Percentiles rank a stretch among this genome's conserved stretches.
These are phyloP conservation scores for Cynoglossus semilaevis DNA, from an alignment of 2,113 vertebrate species.

Conservation along the genomic window DNA sequence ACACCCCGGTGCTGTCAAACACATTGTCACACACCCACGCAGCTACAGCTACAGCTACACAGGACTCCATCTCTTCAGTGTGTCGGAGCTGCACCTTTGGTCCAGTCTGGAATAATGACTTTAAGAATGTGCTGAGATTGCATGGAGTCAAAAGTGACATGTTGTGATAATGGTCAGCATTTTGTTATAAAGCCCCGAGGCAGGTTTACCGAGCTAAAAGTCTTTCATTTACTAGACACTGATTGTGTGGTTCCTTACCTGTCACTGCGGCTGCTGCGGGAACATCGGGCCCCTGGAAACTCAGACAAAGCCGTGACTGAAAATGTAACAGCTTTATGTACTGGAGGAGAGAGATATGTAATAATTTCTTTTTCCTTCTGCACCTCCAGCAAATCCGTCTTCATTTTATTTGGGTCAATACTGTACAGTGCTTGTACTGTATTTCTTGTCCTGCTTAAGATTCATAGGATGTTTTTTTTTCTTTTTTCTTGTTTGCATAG, in stretches of 20 bases:
- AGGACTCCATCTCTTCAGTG: neutral
- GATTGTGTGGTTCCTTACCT: neutral
- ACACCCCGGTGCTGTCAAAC: constrained; percentile 19
- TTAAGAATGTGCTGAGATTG: constrained; percentile 6
- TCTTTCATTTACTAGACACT: neutral
- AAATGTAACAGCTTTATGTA: neutral
- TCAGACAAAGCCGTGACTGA: neutral
- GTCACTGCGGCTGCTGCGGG: neutral
- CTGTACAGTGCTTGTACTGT: neutral
- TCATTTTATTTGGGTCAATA: constrained; percentile 5
- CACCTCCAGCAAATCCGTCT: neutral
- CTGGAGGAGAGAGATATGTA: neutral
- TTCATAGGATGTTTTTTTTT: neutral
- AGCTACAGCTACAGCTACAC: neutral
- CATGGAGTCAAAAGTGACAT: neutral
- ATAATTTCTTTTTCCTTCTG: neutral
- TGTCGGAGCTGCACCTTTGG: constrained; percentile 22
- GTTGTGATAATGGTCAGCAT: constrained; percentile 7
- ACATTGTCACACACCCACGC: constrained; percentile 5
- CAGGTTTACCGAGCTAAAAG: neutral
- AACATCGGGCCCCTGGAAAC: neutral
- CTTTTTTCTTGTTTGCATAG: neutral
- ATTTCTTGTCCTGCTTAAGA: neutral
- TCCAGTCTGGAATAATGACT: constrained; percentile 29
- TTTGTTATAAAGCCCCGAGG: constrained; percentile 14